Evolutionary conservation across 2,888 invertebrate species (phyloP).

Genomic region (Amphiduros pacificus): DNA sequence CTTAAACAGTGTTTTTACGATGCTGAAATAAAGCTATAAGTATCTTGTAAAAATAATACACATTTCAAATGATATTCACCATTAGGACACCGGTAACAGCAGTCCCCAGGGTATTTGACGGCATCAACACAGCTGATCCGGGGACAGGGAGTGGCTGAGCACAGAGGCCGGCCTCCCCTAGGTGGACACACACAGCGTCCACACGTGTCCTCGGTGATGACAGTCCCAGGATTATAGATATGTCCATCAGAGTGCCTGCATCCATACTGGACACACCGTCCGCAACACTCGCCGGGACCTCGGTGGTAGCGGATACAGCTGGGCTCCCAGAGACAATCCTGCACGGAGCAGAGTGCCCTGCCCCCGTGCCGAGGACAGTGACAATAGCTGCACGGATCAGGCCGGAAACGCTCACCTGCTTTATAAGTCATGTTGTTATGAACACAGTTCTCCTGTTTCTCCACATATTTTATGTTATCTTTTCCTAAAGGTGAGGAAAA

Average conservation of each 20-base stretch:
- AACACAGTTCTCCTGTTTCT: constrained; percentile 1
- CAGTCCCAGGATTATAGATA: not conserved
- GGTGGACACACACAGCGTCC: constrained; percentile 17
- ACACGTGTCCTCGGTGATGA: not conserved
- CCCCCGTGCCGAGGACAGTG: constrained; percentile 24
- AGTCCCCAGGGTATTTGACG: constrained; percentile 9
- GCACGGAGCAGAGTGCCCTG: constrained; percentile 17
- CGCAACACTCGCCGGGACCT: constrained; percentile 20
- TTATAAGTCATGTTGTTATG: constrained; percentile 8
- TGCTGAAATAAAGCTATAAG: too few relatives aligned
- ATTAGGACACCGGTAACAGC: constrained; percentile 20
- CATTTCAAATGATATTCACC: too few relatives aligned
- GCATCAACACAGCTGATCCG: constrained; percentile 19
- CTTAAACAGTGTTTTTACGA: too few relatives aligned
- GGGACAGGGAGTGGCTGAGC: constrained; percentile 16
- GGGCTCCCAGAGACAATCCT: constrained; percentile 19
- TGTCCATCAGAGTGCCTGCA: constrained; percentile 23
- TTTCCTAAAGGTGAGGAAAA: too few relatives aligned
- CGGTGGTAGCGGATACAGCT: constrained; percentile 20
- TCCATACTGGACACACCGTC: constrained; percentile 19
- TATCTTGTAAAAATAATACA: too few relatives aligned
- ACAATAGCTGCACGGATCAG: constrained; percentile 23
- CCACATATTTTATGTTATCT: too few relatives aligned
- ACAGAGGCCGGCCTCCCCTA: constrained; percentile 20
- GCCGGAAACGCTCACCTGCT: constrained; percentile 19